Evolutionary conservation across 1,140 invertebrate genomes (phyloP).

Genomic region (Nixonia krombeini): DNA sequence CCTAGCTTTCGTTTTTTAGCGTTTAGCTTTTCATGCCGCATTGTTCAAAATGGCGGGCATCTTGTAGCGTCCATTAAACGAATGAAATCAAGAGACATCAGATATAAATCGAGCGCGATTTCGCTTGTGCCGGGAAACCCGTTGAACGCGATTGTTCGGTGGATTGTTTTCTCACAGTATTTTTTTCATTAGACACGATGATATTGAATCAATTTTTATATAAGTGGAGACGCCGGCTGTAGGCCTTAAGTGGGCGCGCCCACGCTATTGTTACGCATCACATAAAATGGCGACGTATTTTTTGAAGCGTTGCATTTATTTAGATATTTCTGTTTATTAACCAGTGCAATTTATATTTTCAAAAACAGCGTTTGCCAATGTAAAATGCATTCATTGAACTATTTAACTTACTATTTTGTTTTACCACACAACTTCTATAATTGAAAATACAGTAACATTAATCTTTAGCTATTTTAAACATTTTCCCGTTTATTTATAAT

Average conservation of each 20-base stretch:
- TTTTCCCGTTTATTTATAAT: too few species aligned
- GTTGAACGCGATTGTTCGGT: neutral
- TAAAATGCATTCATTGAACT: too few species aligned
- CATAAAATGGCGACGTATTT: constrained; percentile 17
- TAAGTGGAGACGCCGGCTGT: constrained; percentile 54
- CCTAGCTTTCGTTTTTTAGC: neutral
- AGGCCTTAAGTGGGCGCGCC: constrained; percentile 49
- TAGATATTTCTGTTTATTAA: too few species aligned
- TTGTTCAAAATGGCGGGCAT: constrained; percentile 54
- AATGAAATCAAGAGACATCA: constrained; percentile 52
- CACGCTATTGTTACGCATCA: constrained; percentile 30
- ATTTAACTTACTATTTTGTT: too few species aligned
- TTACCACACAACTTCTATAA: too few species aligned
- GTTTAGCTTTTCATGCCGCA: neutral
- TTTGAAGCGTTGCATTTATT: constrained; percentile 12
- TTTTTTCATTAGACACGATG: constrained; percentile 10
- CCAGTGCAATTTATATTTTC: too few species aligned
- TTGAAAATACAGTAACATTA: too few species aligned
- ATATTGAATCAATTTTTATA: constrained; percentile 4
- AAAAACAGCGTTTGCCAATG: too few species aligned
- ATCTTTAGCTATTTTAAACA: too few species aligned
- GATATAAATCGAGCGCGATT: constrained; percentile 17
- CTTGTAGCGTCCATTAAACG: constrained; percentile 13
- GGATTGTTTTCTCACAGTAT: constrained; percentile 8
- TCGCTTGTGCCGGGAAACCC: constrained; percentile 7